Percentiles rank a stretch among this genome's conserved stretches.
Evolutionary conservation across 2,888 invertebrate genomes (phyloP).

Genomic region (Seira ritae): DNA sequence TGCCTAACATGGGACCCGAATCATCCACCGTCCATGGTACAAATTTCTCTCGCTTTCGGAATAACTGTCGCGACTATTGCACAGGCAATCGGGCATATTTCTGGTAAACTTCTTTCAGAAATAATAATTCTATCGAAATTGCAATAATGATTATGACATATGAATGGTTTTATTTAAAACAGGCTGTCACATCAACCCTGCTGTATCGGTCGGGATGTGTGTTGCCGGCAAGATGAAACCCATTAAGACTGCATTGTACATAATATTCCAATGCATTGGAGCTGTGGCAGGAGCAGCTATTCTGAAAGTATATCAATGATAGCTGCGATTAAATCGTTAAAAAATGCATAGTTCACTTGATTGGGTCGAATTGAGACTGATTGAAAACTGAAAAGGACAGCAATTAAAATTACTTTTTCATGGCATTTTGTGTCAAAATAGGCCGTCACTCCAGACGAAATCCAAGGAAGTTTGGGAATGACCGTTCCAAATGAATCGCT

Average conservation of each 20-base stretch:
- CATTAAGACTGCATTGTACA: conserved; percentile 85
- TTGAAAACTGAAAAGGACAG: conserved; percentile 5
- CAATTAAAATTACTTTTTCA: too few relatives aligned
- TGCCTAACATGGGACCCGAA: conserved; percentile 57
- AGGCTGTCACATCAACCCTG: conserved; percentile 82
- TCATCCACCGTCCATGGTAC: conserved; percentile 62
- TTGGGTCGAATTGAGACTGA: not conserved
- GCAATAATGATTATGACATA: too few relatives aligned
- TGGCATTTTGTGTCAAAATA: conserved; percentile 74
- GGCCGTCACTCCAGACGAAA: conserved; percentile 83
- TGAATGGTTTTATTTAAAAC: too few relatives aligned
- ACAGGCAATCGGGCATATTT: conserved; percentile 71
- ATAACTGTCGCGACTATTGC: conserved; percentile 72
- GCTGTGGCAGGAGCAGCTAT: conserved; percentile 83
- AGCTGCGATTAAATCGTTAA: too few relatives aligned
- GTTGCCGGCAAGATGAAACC: conserved; percentile 87
- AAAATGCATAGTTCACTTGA: too few relatives aligned
- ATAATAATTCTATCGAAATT: too few relatives aligned
- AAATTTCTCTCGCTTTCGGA: conserved; percentile 72
- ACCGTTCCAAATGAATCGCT: conserved; percentile 81
- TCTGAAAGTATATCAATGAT: conserved; percentile 72
- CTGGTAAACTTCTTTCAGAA: too few relatives aligned
- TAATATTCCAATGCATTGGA: conserved; percentile 89
- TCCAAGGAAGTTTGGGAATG: conserved; percentile 81
- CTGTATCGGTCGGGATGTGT: conserved; percentile 90